Evolutionary conservation across 2,888 invertebrate genomes (phyloP).

Genomic region (Tuta absoluta): DNA sequence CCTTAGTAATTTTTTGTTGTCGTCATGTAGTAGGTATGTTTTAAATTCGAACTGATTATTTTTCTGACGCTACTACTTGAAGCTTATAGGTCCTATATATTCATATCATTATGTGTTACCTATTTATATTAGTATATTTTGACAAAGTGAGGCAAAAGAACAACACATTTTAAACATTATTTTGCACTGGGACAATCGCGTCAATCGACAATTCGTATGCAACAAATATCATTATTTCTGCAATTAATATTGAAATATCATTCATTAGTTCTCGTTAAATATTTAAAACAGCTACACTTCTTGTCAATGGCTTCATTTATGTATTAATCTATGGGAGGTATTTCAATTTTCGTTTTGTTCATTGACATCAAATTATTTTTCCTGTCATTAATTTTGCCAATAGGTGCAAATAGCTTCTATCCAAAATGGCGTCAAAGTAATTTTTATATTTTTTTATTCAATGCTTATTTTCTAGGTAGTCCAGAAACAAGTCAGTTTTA

Average conservation of each 20-base stretch:
- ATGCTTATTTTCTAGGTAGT: no score
- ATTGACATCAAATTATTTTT: constrained; percentile 16
- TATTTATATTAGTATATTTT: constrained; percentile 19
- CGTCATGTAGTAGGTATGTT: not conserved
- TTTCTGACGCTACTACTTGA: constrained; percentile 27
- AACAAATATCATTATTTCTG: constrained; percentile 58
- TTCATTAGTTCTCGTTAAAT: constrained; percentile 75
- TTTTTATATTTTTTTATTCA: no score
- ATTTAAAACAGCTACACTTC: constrained; percentile 65
- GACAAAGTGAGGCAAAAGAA: constrained; percentile 45
- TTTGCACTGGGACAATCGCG: constrained; percentile 57
- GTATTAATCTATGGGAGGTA: constrained; percentile 27
- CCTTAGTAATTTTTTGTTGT: no score
- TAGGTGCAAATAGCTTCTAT: not conserved
- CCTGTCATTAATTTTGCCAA: constrained; percentile 14
- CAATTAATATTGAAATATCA: constrained; percentile 69
- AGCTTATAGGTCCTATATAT: constrained; percentile 53
- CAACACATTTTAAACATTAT: constrained; percentile 43
- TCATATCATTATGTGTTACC: constrained; percentile 43
- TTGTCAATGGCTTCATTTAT: constrained; percentile 57
- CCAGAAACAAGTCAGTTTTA: no score
- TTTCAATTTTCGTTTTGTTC: constrained; percentile 12
- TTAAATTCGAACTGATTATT: not conserved
- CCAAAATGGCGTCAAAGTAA: no score
- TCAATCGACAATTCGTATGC: constrained; percentile 76